These are phyloP conservation scores for Eulemur rubriventer DNA, from an alignment of 2,797 vertebrate genomes.

Conservation along the genomic window DNA sequence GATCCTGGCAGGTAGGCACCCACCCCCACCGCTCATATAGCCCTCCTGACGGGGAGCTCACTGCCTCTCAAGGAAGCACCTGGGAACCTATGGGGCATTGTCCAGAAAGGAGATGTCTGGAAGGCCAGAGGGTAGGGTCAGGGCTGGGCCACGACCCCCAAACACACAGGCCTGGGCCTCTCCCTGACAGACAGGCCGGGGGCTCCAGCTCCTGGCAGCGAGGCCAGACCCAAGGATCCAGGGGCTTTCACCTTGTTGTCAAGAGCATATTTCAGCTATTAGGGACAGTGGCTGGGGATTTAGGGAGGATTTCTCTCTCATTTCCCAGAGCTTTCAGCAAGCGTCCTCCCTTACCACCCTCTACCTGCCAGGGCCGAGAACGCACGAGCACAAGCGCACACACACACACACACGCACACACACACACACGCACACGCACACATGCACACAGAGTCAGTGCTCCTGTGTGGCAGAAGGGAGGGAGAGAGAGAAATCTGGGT, in stretches of 20 bases:
- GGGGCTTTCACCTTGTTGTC: constrained; percentile 31
- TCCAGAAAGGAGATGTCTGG: not conserved
- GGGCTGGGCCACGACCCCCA: not conserved
- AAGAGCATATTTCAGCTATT: constrained; percentile 51
- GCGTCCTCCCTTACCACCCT: not conserved
- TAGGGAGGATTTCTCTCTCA: constrained; percentile 62
- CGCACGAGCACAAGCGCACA: fast-evolving
- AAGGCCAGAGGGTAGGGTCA: not conserved
- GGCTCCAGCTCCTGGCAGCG: not conserved
- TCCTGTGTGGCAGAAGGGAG: constrained; percentile 21
- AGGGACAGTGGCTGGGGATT: not conserved
- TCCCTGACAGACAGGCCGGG: not conserved
- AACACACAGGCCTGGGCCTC: not conserved
- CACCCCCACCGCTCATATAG: not conserved
- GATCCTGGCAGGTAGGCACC: not conserved
- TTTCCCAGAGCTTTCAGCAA: constrained; percentile 55
- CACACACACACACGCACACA: not conserved
- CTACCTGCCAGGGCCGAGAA: not conserved
- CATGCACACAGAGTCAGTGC: not conserved
- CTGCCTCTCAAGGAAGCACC: not conserved
- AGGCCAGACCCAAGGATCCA: not conserved
- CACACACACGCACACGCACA: not conserved
- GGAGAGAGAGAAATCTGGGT: constrained; percentile 68
- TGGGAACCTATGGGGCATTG: not conserved
- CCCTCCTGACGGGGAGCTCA: not conserved